These are phyloP conservation scores for Steinernema hermaphroditum DNA, from an alignment of 2,888 invertebrate species.

Conservation along the genomic window DNA sequence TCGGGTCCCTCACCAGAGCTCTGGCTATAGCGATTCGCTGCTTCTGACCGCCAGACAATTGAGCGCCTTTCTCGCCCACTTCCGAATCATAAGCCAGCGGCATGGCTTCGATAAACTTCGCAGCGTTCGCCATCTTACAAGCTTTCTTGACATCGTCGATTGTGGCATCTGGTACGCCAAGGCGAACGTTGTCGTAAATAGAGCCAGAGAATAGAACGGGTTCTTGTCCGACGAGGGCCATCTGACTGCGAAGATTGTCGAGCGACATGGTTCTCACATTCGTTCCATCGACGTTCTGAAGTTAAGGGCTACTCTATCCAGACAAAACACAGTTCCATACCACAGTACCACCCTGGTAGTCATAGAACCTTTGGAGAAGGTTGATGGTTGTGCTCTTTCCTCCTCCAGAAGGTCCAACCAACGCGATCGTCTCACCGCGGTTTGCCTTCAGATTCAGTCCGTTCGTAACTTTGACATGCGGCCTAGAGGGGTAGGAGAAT, in stretches of 20 bases:
- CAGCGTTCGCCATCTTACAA: conserved; percentile 37
- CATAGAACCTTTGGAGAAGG: conserved; percentile 7
- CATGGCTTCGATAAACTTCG: conserved; percentile 19
- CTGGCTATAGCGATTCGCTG: conserved; percentile 39
- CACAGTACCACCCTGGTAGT: conserved; percentile 6
- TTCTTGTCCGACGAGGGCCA: conserved; percentile 26
- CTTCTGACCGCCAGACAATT: conserved; percentile 37
- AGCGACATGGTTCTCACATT: background rate
- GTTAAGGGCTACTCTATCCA: background rate
- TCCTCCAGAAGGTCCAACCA: conserved; percentile 14
- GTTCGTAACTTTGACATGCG: background rate
- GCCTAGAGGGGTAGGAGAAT: background rate
- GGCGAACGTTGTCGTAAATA: conserved; percentile 69
- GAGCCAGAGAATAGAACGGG: conserved; percentile 3
- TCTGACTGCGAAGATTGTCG: background rate
- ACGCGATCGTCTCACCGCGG: conserved; percentile 8
- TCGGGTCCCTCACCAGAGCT: conserved; percentile 33
- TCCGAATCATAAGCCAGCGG: conserved; percentile 34
- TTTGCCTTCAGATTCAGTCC: background rate
- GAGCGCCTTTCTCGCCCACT: conserved; percentile 34
- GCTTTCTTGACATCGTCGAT: conserved; percentile 33
- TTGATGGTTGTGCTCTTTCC: conserved; percentile 24
- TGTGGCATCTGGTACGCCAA: conserved; percentile 71
- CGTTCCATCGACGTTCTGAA: background rate
- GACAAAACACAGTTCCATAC: background rate